phyloP scores from a whole-genome alignment of 92 coral and sea anemone species.

The Palythoa caribaeorum region DNA sequence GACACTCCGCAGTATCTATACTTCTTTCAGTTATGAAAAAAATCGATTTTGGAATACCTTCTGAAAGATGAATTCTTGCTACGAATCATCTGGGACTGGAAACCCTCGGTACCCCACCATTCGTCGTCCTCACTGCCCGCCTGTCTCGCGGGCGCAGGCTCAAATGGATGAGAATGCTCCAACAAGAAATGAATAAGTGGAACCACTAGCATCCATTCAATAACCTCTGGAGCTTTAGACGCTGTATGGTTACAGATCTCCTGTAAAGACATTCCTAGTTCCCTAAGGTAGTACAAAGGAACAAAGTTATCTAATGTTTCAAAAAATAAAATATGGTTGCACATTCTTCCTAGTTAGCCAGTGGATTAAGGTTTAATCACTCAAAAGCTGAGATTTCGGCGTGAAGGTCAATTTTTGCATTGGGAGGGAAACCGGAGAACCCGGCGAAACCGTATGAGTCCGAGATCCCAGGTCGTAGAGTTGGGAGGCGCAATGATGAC shows the following conservation, averaged over 20 bases:
- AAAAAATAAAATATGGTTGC: not conserved
- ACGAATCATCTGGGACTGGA: not conserved
- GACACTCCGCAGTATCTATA: no score
- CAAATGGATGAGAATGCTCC: not conserved
- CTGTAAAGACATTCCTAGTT: not conserved
- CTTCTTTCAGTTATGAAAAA: not conserved
- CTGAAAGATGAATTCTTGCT: not conserved
- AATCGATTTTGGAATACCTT: not conserved
- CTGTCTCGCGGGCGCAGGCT: not conserved
- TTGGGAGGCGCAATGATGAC: no score
- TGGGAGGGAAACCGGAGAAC: no score
- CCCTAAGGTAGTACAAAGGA: not conserved
- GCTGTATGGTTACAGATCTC: conserved; percentile 15
- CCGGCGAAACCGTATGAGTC: no score
- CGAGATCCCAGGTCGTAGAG: no score
- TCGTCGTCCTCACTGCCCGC: not conserved
- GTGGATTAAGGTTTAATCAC: no score
- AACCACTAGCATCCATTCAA: conserved; percentile 11
- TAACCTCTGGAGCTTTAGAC: not conserved
- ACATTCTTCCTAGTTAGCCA: no score
- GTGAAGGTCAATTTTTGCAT: no score
- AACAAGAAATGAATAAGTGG: conserved; percentile 32
- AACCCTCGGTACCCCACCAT: conserved; percentile 29
- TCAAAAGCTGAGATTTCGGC: no score
- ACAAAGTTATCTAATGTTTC: not conserved